Base-by-base conservation (phyloP, 2,888 invertebrate genomes). In the Pollenia labialis region DNA sequence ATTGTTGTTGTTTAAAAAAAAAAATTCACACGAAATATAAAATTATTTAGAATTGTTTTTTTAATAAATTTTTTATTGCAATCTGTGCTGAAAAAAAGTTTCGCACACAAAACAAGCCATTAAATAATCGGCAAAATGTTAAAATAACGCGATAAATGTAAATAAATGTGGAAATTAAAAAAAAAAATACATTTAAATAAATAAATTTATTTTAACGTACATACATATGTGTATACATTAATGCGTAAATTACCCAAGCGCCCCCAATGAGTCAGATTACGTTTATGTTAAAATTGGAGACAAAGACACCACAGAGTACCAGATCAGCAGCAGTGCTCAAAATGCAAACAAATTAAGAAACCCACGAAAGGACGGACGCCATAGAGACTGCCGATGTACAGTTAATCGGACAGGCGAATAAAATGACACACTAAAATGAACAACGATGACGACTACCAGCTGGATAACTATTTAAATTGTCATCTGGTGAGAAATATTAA, bases 1-100 rank as follows among this genome's bases (percentile, higher is more conserved):
- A n/a, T 64, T 66, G 9, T 69, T 69, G n/a, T 62, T 66, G 9
- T 60, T 69, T 11, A 52, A 48, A 69, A 11, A 68, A 68, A 77
- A 81, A 81, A 83, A 66, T 86, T 86, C 83, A 69, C 83, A 86
- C 80, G 83, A 86, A 86, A 71, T 86, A 71, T 74, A 72, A 85
- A 71, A 79, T 74, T 62, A 79, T 77, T 77, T 48, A 69, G 58
- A 81, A 79, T 46, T 75, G 18, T 69, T 62, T 80, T 74, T 77
- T 11, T 14, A 56, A 48, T 50, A 74, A 32, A 32, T 32, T 64
- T 56, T 32, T 62, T 75, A 68, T 76, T 66, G 56, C 54, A 80
- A 72, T 54, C 62, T 12, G 12, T 54, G 32, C 12, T 40, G 16
- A 66, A 54, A 32, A 12, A 3, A 62, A 75, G 76, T 62, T 60